These are phyloP conservation scores for Alexandromys fortis DNA, from an alignment of 2,113 vertebrate species.

Conservation along the genomic window DNA sequence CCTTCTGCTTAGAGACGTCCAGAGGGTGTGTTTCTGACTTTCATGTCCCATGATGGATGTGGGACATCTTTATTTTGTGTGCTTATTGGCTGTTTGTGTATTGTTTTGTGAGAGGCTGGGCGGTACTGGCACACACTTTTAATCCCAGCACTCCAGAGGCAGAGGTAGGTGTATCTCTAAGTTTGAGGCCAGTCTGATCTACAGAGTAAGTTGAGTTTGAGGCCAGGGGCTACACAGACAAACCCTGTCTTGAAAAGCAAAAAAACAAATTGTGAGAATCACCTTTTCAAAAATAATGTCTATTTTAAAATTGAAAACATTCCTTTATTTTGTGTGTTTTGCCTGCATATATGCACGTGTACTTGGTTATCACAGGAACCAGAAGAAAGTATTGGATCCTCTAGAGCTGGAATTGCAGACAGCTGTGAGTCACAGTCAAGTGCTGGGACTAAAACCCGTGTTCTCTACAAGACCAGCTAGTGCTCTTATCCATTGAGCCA, in stretches of 20 bases:
- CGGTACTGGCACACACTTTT: too few relatives aligned
- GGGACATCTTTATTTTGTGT: background rate
- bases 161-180: background rate
- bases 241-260: background rate
- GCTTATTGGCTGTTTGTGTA: background rate
- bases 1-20: background rate
- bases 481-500: background rate
- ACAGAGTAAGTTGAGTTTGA: background rate
- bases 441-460: background rate
- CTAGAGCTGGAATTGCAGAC: background rate
- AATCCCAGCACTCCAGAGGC: background rate
- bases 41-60: background rate
- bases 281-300: background rate
- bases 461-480: background rate
- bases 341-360: background rate
- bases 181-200: background rate
- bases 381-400: background rate
- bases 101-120: background rate
- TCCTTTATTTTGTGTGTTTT: background rate
- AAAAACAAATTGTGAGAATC: background rate
- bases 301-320: background rate
- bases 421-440: background rate
- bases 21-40: background rate
- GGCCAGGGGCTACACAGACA: background rate
- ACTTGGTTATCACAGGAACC: background rate